A percentile compares a stretch with the other conserved stretches of the same genome.
Conservation (phyloP, 2,797 vertebrate species). For the Cetoscarus ocellatus region DNA sequence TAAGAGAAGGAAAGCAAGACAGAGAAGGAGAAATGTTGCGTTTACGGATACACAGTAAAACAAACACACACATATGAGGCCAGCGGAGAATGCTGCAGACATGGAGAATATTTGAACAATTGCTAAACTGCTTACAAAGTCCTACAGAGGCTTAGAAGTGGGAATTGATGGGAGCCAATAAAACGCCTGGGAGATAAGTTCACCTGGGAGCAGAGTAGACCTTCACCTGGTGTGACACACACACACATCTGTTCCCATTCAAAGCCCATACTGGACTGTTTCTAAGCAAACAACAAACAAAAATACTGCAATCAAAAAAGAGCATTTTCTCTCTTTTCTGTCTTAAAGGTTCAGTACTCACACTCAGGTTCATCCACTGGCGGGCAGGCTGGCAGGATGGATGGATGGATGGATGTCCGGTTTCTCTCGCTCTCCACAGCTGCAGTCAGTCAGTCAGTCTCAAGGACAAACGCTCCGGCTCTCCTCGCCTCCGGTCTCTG, state of each 20-base stretch:
- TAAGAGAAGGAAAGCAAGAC: not conserved
- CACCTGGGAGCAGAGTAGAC: conserved; percentile 68
- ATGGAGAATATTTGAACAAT: conserved; percentile 30
- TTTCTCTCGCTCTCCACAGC: conserved; percentile 72
- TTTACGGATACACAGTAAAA: conserved; percentile 46
- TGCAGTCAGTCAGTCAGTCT: conserved; percentile 83
- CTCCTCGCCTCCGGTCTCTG: conserved; percentile 78
- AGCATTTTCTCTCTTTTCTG: conserved; percentile 17
- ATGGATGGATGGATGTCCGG: conserved; percentile 36
- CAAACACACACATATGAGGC: conserved; percentile 16
- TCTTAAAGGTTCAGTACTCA: conserved; percentile 68
- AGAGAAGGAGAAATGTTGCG: conserved; percentile 47
- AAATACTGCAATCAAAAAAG: conserved; percentile 42
- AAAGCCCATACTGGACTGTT: conserved; percentile 56
- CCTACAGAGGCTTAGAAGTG: conserved; percentile 21
- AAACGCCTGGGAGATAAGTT: conserved; percentile 55
- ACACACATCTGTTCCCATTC: conserved; percentile 23
- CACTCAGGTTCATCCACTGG: conserved; percentile 76
- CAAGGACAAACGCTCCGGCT: conserved; percentile 83
- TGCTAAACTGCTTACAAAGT: conserved; percentile 63
- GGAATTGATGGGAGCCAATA: conserved; percentile 49
- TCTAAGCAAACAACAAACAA: conserved; percentile 55
- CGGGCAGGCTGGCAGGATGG: conserved; percentile 46
- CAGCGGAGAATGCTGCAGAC: conserved; percentile 31
- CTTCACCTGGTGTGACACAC: conserved; percentile 58